Conservation (phyloP, 1,140 invertebrate species). For the Carposina sasakii region DNA sequence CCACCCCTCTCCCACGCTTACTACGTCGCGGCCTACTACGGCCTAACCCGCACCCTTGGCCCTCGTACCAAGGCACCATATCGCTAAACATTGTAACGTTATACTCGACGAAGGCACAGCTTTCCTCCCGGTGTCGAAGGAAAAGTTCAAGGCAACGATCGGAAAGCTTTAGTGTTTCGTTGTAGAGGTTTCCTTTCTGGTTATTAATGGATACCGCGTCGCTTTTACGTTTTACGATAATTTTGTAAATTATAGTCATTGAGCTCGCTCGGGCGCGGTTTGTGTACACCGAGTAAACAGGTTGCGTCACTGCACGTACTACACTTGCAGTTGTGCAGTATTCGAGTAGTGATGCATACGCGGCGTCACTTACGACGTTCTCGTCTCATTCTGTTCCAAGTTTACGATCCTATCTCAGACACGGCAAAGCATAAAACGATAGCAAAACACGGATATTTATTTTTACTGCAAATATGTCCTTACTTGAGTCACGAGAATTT, state of each 20-base stretch:
- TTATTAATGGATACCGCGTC: slow-evolving; percentile 27
- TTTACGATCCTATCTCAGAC: too few species aligned
- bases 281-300: slow-evolving; percentile 37
- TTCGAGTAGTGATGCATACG: too few species aligned
- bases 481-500: too few species aligned
- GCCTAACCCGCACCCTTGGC: slow-evolving; percentile 31
- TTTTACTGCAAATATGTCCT: too few species aligned
- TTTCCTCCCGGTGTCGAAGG: background rate
- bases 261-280: slow-evolving; percentile 26
- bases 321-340: slow-evolving; percentile 13
- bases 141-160: slow-evolving; percentile 7
- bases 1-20: slow-evolving; percentile 30
- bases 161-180: slow-evolving; percentile 10
- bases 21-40: slow-evolving; percentile 56
- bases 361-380: too few species aligned
- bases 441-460: too few species aligned
- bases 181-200: slow-evolving; percentile 18
- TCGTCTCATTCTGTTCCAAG: too few species aligned
- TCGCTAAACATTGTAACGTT: slow-evolving; percentile 1
- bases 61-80: slow-evolving; percentile 28
- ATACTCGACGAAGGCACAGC: background rate
- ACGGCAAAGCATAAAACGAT: too few species aligned
- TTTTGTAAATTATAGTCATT: slow-evolving; percentile 48
- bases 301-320: slow-evolving; percentile 31
- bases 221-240: slow-evolving; percentile 50